Evolutionary conservation across 1,140 invertebrate genomes (phyloP).

Genomic region (Papilio dardanus): DNA sequence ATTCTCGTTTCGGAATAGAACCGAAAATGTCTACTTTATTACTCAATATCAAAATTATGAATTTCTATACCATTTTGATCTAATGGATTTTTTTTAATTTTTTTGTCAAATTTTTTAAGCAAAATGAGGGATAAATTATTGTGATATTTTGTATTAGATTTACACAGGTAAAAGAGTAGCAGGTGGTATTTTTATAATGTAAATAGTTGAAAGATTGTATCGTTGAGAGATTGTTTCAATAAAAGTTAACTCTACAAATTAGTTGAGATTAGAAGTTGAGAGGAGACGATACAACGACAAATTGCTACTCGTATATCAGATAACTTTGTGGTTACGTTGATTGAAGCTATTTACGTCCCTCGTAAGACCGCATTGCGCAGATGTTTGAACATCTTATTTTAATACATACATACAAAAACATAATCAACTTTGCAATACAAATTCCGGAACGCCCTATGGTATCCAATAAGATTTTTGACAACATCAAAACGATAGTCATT

Average conservation of each 20-base stretch:
- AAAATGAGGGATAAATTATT: too few relatives aligned
- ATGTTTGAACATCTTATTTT: neutral
- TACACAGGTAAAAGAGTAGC: too few relatives aligned
- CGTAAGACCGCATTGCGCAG: slow-evolving; percentile 9
- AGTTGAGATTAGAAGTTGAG: neutral
- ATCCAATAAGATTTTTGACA: too few relatives aligned
- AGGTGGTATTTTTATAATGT: too few relatives aligned
- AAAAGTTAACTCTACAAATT: neutral
- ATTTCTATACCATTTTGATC: too few relatives aligned
- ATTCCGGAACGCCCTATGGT: neutral
- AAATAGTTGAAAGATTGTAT: too few relatives aligned
- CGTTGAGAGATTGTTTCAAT: neutral
- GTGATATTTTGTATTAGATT: too few relatives aligned
- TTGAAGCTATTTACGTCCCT: slow-evolving; percentile 1
- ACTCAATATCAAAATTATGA: too few relatives aligned
- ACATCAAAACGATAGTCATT: neutral
- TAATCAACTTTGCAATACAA: neutral
- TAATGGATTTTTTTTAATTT: too few relatives aligned
- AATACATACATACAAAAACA: neutral
- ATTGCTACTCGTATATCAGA: slow-evolving; percentile 4
- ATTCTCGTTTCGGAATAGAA: too few relatives aligned
- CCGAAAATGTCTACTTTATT: too few relatives aligned
- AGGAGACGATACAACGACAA: neutral
- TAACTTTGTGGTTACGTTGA: slow-evolving; percentile 2
- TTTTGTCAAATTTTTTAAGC: too few relatives aligned